These are phyloP conservation scores for Diploscapter pachys DNA, from an alignment of 1,140 invertebrate genomes.

Conservation along the genomic window DNA sequence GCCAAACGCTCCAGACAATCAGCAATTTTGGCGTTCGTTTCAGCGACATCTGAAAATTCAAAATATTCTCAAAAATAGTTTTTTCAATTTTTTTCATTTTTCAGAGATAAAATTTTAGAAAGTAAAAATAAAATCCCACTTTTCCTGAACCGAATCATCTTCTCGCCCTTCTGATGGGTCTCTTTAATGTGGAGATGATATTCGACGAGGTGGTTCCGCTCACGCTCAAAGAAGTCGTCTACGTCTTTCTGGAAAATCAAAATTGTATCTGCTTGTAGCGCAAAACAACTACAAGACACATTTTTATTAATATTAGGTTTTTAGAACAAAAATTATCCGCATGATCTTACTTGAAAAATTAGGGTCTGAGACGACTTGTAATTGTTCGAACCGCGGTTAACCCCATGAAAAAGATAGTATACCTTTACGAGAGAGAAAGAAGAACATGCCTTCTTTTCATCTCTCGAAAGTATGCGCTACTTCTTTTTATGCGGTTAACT, in stretches of 20 bases:
- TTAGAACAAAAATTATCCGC: no score
- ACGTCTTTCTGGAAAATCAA: slow-evolving; percentile 69
- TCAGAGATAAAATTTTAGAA: slow-evolving; percentile 1
- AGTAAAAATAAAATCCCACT: background rate
- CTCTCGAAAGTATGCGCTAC: no score
- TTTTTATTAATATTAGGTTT: no score
- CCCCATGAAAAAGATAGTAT: no score
- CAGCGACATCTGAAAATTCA: slow-evolving; percentile 76
- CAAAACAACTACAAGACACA: no score
- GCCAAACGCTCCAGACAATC: slow-evolving; percentile 81
- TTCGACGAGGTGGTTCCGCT: slow-evolving; percentile 87
- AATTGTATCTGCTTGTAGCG: no score
- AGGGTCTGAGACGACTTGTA: no score
- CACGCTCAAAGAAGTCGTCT: slow-evolving; percentile 96
- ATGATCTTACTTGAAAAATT: no score
- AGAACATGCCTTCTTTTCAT: no score
- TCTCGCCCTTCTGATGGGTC: slow-evolving; percentile 13
- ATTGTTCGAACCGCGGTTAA: no score
- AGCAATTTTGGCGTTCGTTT: slow-evolving; percentile 93
- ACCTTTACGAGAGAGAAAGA: no score
- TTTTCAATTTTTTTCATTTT: background rate
- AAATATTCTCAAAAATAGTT: background rate
- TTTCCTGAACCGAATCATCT: slow-evolving; percentile 18
- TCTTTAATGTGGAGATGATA: slow-evolving; percentile 86
- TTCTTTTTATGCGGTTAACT: no score